phyloP scores from a whole-genome alignment of 1,140 invertebrate species.

The Cydia amplana region DNA sequence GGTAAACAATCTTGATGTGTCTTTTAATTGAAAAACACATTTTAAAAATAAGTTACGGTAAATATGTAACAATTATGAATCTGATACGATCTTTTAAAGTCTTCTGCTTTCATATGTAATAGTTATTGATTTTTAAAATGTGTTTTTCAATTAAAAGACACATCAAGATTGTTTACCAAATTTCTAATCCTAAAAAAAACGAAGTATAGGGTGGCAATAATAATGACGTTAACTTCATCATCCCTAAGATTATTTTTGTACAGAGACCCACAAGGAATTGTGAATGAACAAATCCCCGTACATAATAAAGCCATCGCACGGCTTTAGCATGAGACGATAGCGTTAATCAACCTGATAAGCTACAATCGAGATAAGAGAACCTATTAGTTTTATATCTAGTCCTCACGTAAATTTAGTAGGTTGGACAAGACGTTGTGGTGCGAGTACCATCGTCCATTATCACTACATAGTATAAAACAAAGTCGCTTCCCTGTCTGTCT shows the following conservation, averaged over 20 bases:
- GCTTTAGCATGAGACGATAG: background rate
- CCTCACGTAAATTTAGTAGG: conserved; percentile 12
- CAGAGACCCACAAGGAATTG: background rate
- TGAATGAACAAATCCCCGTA: background rate
- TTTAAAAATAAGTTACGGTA: too few species aligned
- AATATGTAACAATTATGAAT: too few species aligned
- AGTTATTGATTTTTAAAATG: too few species aligned
- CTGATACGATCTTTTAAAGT: too few species aligned
- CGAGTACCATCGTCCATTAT: background rate
- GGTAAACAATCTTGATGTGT: too few species aligned
- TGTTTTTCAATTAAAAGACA: too few species aligned
- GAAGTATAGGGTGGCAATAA: background rate
- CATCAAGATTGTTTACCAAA: too few species aligned
- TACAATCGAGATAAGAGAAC: conserved; percentile 24
- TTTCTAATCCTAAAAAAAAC: too few species aligned
- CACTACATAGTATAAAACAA: too few species aligned
- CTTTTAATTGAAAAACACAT: too few species aligned
- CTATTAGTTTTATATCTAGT: conserved; percentile 17
- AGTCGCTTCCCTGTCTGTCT: too few species aligned
- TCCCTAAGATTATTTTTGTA: background rate
- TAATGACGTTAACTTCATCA: background rate
- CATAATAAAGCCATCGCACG: background rate
- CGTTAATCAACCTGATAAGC: conserved; percentile 6
- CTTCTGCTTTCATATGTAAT: too few species aligned
- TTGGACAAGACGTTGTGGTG: background rate